A percentile compares a stretch with the other conserved stretches of the same genome.
phyloP scores from a whole-genome alignment of 2,797 vertebrate species.

The Linurgus olivaceus region DNA sequence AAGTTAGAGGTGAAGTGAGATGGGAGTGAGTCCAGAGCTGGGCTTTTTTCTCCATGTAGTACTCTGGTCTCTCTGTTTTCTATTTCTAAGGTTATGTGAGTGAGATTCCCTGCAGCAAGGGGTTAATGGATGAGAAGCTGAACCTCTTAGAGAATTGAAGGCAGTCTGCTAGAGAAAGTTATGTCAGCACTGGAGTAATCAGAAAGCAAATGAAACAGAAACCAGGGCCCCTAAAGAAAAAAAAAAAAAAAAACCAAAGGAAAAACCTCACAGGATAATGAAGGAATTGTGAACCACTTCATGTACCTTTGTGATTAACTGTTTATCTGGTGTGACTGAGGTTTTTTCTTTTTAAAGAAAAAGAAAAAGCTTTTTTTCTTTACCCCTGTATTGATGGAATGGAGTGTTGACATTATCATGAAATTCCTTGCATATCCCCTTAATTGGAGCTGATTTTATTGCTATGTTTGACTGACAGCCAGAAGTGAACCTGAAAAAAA shows the following conservation, averaged over 20 bases:
- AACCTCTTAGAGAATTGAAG: background rate
- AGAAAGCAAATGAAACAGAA: constrained; percentile 64
- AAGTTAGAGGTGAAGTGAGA: background rate
- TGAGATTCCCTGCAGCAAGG: constrained; percentile 3
- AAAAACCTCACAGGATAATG: constrained; percentile 17
- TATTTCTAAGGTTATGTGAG: background rate
- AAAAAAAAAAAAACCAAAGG: background rate
- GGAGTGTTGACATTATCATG: constrained; percentile 44
- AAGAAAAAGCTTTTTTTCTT: background rate
- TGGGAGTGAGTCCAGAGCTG: background rate
- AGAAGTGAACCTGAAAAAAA: constrained; percentile 42
- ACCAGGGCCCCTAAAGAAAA: constrained; percentile 4
- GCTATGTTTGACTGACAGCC: constrained; percentile 57
- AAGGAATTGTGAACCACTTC: constrained; percentile 34
- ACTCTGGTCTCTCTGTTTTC: background rate
- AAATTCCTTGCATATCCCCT: constrained; percentile 61
- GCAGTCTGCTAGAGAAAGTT: constrained; percentile 46
- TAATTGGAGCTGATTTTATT: constrained; percentile 67
- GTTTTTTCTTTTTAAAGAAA: background rate
- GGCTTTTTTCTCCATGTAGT: background rate
- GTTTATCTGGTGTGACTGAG: constrained; percentile 33
- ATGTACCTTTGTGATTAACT: constrained; percentile 37
- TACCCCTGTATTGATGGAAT: background rate
- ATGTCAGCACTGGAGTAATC: constrained; percentile 47
- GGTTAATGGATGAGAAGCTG: constrained; percentile 41